A percentile compares a stretch with the other conserved stretches of the same genome.
Conservation (phyloP, 2,888 invertebrate species). For the Cremastinae sp. region DNA sequence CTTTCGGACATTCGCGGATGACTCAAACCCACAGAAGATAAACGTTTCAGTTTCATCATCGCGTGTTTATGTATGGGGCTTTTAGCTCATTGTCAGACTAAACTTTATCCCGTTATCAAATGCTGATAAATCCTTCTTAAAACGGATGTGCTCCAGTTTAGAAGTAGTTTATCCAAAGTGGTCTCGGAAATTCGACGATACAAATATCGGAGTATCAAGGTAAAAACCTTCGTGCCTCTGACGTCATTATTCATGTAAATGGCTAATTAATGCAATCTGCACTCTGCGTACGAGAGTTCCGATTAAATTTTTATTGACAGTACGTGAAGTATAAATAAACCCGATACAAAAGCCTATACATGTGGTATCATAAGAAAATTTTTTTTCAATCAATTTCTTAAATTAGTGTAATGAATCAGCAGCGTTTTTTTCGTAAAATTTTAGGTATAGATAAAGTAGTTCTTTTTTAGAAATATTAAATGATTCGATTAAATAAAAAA, state of each 20-base stretch:
- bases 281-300: conserved; percentile 30
- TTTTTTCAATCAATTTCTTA: no score
- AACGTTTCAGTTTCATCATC: conserved; percentile 40
- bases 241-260: conserved; percentile 49
- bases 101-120: conserved; percentile 3
- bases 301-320: conserved; percentile 10
- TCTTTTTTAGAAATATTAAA: no score
- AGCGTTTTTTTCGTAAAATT: no score
- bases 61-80: background rate
- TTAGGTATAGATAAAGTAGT: no score
- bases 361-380: background rate
- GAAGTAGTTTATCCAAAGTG: conserved; percentile 1
- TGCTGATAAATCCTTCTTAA: background rate
- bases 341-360: conserved; percentile 7
- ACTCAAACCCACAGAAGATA: conserved; percentile 53
- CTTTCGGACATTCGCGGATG: conserved; percentile 48
- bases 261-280: conserved; percentile 16
- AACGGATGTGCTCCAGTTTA: background rate
- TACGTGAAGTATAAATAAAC: conserved; percentile 27
- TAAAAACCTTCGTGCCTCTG: conserved; percentile 12
- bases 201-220: conserved; percentile 24
- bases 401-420: no score
- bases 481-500: no score
- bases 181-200: background rate
- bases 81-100: background rate